phyloP scores from a whole-genome alignment of 1,140 invertebrate genomes.

The Lineus longissimus region DNA sequence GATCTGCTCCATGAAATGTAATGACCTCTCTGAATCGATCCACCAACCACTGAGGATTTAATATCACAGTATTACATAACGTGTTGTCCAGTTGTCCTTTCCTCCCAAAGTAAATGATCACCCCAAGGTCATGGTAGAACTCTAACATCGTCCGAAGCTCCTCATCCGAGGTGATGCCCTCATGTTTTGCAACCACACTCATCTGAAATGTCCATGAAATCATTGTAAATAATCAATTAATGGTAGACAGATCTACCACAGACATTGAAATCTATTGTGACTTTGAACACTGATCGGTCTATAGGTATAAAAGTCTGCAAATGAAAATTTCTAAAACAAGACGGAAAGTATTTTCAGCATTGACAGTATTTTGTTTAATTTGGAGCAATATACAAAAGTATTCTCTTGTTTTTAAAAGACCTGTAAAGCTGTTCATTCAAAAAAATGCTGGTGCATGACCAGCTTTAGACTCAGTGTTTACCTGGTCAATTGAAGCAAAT shows the following conservation, averaged over 20 bases:
- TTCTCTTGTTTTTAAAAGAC: too few species aligned
- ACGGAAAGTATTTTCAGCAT: too few species aligned
- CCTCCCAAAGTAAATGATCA: slow-evolving; percentile 44
- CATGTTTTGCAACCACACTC: slow-evolving; percentile 43
- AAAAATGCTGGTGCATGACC: too few species aligned
- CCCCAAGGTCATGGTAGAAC: slow-evolving; percentile 54
- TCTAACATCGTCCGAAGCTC: slow-evolving; percentile 52
- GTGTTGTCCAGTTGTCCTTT: slow-evolving; percentile 30
- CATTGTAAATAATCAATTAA: neutral
- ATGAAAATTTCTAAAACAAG: too few species aligned
- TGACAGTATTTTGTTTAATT: too few species aligned
- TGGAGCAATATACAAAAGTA: too few species aligned
- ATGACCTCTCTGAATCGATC: slow-evolving; percentile 42
- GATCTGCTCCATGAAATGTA: slow-evolving; percentile 14
- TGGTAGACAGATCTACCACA: neutral
- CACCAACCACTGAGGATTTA: slow-evolving; percentile 47
- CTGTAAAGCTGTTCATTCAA: too few species aligned
- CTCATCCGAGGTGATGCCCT: slow-evolving; percentile 40
- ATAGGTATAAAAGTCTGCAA: too few species aligned
- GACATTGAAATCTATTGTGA: too few species aligned
- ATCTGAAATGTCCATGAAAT: slow-evolving; percentile 25
- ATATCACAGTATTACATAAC: slow-evolving; percentile 45
- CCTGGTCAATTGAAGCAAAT: slow-evolving; percentile 48
- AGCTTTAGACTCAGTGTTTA: too few species aligned
- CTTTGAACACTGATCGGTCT: too few species aligned